These are phyloP conservation scores for Plecotus auritus DNA, from an alignment of 2,113 vertebrate genomes.

Conservation along the genomic window DNA sequence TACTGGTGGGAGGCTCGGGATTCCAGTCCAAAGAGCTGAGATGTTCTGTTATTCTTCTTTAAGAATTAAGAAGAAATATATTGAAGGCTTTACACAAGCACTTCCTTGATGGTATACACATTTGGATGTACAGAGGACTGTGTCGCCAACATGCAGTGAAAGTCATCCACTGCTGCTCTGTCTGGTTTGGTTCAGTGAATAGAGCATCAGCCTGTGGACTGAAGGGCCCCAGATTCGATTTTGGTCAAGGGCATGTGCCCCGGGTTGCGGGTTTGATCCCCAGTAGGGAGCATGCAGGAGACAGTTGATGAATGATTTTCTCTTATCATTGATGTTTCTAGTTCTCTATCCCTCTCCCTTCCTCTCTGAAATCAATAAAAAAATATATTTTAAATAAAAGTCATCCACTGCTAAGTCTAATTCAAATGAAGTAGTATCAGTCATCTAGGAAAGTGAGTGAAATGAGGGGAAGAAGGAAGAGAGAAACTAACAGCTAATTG, in stretches of 20 bases:
- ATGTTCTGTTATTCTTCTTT: neutral
- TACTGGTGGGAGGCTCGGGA: neutral
- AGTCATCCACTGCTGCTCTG: neutral
- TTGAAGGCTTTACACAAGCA: neutral
- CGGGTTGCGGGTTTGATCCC: no score
- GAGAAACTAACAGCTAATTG: neutral
- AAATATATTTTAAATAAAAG: neutral
- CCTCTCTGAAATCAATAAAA: no score
- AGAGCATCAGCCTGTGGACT: no score
- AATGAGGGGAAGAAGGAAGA: neutral
- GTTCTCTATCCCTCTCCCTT: no score
- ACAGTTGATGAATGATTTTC: no score
- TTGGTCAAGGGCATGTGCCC: no score
- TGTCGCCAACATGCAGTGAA: neutral
- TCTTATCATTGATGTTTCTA: no score
- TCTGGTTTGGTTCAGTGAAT: no score
- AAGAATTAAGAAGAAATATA: neutral
- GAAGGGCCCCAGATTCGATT: no score
- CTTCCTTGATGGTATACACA: neutral
- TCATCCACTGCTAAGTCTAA: neutral
- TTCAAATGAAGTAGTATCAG: neutral
- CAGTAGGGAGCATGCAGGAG: no score
- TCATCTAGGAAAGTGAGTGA: neutral
- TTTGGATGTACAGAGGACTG: neutral
- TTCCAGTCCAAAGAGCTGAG: neutral